Conservation (phyloP, 2,113 vertebrate genomes). For the Neodon shergylaensis region DNA sequence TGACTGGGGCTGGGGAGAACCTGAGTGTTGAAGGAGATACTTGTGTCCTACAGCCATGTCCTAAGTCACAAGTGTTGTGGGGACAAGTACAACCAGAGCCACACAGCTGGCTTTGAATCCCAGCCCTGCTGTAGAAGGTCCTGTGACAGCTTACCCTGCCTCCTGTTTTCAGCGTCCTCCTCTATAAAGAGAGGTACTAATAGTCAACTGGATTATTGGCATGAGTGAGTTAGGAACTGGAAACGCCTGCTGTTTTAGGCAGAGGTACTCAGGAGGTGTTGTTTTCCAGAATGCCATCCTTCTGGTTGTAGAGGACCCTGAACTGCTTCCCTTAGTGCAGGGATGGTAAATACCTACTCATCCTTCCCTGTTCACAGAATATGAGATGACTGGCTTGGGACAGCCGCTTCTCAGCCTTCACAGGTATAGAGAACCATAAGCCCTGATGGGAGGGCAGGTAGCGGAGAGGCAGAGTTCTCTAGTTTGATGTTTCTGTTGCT, state of each 20-base stretch:
- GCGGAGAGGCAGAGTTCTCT: neutral
- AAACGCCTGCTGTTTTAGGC: neutral
- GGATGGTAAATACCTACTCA: neutral
- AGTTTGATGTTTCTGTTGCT: neutral
- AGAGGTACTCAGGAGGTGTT: neutral
- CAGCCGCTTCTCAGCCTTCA: rapidly evolving
- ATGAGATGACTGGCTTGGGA: neutral
- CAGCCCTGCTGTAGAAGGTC: neutral
- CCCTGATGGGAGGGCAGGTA: rapidly evolving
- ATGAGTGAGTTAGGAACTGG: neutral
- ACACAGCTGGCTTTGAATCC: neutral
- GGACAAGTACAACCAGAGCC: neutral
- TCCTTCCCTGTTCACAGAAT: neutral
- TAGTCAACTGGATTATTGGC: neutral
- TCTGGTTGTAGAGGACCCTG: neutral
- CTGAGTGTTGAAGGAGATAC: neutral
- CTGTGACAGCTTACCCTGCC: neutral
- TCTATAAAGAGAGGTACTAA: neutral
- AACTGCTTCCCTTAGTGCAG: neutral
- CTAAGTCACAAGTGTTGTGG: neutral
- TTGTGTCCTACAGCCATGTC: neutral
- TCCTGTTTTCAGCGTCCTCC: conserved; percentile 5
- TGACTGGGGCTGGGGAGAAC: neutral
- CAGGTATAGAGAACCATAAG: neutral
- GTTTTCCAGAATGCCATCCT: neutral